Conservation (phyloP, 2,113 vertebrate species). For the Callithrix jacchus region DNA sequence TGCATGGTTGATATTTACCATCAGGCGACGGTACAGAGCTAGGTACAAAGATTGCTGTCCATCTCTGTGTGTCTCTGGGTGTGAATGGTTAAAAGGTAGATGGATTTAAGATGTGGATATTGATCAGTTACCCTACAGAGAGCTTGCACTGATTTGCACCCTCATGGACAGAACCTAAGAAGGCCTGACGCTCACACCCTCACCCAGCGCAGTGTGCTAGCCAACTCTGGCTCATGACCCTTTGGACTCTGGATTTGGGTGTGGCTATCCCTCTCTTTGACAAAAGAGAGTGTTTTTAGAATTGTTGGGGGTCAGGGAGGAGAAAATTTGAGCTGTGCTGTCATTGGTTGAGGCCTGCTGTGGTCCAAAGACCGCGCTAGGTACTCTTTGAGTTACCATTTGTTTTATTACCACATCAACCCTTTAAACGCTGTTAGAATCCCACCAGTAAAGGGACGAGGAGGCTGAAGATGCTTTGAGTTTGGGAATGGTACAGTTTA, state of each 20-base stretch:
- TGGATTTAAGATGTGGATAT: background rate
- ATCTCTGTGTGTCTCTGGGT: background rate
- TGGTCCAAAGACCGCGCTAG: background rate
- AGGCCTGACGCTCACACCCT: background rate
- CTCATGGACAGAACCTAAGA: background rate
- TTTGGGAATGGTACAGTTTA: background rate
- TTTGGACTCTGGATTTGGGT: background rate
- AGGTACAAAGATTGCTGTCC: background rate
- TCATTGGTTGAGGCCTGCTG: accelerated
- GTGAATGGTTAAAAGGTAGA: background rate
- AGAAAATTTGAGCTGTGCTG: accelerated
- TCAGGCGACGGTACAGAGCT: background rate
- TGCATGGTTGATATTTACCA: background rate
- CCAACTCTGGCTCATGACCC: background rate
- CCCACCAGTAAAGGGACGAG: background rate
- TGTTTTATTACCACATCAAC: background rate
- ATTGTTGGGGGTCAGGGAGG: background rate
- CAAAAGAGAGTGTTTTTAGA: background rate
- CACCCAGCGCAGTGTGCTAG: accelerated
- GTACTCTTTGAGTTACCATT: accelerated
- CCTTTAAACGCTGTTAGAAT: background rate
- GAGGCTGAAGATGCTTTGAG: no score
- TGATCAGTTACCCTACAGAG: background rate
- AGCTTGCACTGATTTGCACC: background rate
- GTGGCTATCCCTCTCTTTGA: background rate